Percentiles rank a stretch among this genome's conserved stretches.
Conservation (phyloP, 2,113 vertebrate genomes). For the Xerus inauris region DNA sequence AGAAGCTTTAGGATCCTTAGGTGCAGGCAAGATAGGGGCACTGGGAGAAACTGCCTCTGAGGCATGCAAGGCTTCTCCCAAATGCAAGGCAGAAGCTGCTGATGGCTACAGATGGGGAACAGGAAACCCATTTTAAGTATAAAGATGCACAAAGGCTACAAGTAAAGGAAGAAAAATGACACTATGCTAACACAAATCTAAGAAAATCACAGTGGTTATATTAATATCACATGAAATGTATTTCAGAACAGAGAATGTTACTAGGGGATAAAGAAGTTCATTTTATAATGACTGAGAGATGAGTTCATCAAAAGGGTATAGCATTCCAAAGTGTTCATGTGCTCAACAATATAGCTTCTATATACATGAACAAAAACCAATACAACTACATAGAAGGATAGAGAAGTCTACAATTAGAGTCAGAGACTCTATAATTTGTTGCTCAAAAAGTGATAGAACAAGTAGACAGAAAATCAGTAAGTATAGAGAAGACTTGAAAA, state of each 20-base stretch:
- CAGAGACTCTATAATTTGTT: neutral
- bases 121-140: neutral
- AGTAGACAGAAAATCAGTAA: neutral
- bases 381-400: neutral
- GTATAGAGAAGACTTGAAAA: neutral
- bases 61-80: neutral
- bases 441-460: neutral
- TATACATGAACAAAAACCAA: neutral
- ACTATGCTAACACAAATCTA: neutral
- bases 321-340: neutral
- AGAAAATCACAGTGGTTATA: neutral
- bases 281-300: neutral
- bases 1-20: neutral
- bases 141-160: neutral
- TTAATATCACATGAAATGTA: neutral
- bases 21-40: neutral
- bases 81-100: neutral
- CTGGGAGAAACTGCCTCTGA: neutral
- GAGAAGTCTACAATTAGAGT: neutral
- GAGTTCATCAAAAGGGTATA: neutral
- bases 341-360: neutral
- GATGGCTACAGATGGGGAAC: neutral
- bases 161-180: neutral
- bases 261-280: neutral
- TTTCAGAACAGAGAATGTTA: neutral